phyloP scores from a whole-genome alignment of 2,888 invertebrate species.

The Spicauda simplicius region DNA sequence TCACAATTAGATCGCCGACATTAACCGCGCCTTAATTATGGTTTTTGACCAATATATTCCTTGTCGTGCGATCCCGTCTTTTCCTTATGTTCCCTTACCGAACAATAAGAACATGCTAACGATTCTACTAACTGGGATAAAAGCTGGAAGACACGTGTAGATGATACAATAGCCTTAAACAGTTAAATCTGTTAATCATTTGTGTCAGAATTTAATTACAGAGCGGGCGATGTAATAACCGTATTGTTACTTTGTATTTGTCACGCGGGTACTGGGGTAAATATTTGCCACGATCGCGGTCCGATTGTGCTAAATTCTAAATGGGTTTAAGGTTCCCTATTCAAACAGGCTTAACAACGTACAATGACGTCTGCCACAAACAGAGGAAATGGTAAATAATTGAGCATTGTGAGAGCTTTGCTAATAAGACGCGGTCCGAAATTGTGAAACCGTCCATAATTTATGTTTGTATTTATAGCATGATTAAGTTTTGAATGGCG shows the following conservation, averaged over 20 bases:
- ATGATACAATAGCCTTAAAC: neutral
- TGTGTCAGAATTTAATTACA: neutral
- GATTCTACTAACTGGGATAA: too few relatives aligned
- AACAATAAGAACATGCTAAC: too few relatives aligned
- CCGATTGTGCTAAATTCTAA: conserved; percentile 11
- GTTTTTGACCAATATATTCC: too few relatives aligned
- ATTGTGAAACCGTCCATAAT: neutral
- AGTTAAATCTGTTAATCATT: neutral
- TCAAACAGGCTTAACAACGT: conserved; percentile 9
- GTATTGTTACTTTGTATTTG: conserved; percentile 1
- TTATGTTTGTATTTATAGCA: neutral
- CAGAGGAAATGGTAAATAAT: neutral
- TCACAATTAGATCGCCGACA: too few relatives aligned
- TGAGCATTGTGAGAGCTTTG: neutral
- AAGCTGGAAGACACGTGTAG: too few relatives aligned
- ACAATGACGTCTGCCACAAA: conserved; percentile 9
- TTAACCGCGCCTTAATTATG: too few relatives aligned
- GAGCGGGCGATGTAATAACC: neutral
- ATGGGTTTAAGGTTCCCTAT: conserved; percentile 20
- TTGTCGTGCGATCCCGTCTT: too few relatives aligned
- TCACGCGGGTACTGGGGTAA: neutral
- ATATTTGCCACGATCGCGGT: conserved; percentile 9
- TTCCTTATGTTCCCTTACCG: too few relatives aligned
- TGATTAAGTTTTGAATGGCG: too few relatives aligned
- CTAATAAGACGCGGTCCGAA: neutral